phyloP scores from a whole-genome alignment of 92 coral and sea anemone genomes.

The Virgularia gustaviana region DNA sequence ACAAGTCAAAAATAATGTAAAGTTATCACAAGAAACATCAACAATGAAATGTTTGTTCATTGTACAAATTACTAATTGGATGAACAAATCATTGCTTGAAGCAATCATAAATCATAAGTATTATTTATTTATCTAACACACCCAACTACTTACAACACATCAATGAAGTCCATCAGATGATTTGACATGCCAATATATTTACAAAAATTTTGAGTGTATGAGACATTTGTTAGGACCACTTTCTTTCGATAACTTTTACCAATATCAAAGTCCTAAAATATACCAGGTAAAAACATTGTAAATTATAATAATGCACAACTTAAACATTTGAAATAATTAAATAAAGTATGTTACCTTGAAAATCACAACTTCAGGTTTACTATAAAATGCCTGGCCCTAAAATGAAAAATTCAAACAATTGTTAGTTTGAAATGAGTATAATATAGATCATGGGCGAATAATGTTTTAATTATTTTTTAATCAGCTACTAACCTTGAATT shows the following conservation, averaged over 20 bases:
- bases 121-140: not conserved
- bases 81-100: no score
- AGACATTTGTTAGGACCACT: conserved; percentile 83
- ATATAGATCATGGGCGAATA: no score
- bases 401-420: not conserved
- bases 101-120: no score
- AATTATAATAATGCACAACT: not conserved
- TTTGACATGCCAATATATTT: conserved; percentile 95
- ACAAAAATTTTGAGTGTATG: conserved; percentile 97
- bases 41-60: not conserved
- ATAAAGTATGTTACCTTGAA: conserved; percentile 94
- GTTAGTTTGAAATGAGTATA: no score
- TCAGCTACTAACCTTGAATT: conserved; percentile 66
- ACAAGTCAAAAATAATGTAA: not conserved
- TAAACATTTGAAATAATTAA: not conserved
- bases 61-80: no score
- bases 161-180: conserved; percentile 85
- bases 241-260: conserved; percentile 91
- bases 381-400: conserved; percentile 99
- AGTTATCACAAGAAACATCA: not conserved
- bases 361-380: conserved; percentile 93
- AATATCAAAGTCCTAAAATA: conserved; percentile 89
- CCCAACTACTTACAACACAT: conserved; percentile 75
- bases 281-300: no score
- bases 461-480: not conserved